Evolutionary conservation across 2,797 vertebrate species (phyloP).

Genomic region (Lagorchestes hirsutus): DNA sequence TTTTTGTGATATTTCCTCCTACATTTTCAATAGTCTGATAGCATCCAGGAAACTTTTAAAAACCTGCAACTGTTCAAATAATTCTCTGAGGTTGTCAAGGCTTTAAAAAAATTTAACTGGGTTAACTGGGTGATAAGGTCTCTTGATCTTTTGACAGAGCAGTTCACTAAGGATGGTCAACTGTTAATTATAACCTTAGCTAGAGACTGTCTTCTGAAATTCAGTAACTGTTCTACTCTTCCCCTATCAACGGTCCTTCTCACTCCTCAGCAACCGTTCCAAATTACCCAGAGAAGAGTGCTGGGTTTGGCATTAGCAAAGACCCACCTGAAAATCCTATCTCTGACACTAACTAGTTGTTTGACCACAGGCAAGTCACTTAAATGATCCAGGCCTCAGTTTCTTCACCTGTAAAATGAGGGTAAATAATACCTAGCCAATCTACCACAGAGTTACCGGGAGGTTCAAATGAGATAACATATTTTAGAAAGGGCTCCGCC

Average conservation of each 20-base stretch:
- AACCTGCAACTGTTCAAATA: neutral
- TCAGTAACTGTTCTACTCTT: no score
- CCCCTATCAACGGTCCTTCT: neutral
- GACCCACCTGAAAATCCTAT: neutral
- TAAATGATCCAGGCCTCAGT: neutral
- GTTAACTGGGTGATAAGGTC: neutral
- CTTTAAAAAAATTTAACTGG: neutral
- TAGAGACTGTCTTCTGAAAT: neutral
- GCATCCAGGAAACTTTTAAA: neutral
- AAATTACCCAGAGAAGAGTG: neutral
- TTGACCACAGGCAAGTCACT: neutral
- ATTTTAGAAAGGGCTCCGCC: no score
- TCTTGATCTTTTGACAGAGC: neutral
- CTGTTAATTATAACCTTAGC: neutral
- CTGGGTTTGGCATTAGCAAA: neutral
- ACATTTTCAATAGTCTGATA: neutral
- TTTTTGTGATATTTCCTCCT: neutral
- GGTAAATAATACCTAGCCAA: neutral
- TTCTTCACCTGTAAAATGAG: neutral
- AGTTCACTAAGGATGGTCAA: neutral
- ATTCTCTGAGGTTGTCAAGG: neutral
- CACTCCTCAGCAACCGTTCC: neutral
- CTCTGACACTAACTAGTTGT: neutral
- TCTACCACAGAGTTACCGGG: no score
- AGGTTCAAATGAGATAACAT: no score